Evolutionary conservation across 2,113 vertebrate species (phyloP).

Genomic region (Campylomormyrus tamandua): DNA sequence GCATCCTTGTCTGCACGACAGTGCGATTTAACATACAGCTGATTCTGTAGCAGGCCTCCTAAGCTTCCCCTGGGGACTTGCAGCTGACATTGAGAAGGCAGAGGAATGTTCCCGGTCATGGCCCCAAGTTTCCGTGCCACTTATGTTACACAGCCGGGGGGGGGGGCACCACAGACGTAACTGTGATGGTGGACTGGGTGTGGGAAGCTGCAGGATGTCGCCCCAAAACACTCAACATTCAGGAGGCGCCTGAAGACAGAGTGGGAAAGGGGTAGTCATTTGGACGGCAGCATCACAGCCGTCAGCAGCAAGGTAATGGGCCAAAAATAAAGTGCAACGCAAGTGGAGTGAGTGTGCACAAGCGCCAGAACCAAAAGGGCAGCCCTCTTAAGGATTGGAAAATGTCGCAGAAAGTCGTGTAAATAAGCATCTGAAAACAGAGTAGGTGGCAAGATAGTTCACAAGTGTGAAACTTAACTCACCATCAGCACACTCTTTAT

Average conservation of each 20-base stretch:
- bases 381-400: conserved; percentile 16
- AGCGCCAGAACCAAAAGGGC: neutral
- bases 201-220: neutral
- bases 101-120: neutral
- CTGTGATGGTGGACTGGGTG: neutral
- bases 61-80: neutral
- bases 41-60: neutral
- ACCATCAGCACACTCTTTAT: neutral
- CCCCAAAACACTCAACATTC: neutral
- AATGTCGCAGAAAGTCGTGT: neutral
- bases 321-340: neutral
- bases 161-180: neutral
- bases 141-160: neutral
- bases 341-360: neutral
- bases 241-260: neutral
- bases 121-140: conserved; percentile 7
- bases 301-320: neutral
- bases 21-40: neutral
- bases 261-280: neutral
- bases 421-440: neutral
- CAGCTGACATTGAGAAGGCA: neutral
- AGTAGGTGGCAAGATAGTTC: neutral
- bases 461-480: neutral
- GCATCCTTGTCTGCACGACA: neutral
- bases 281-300: neutral